phyloP scores from a whole-genome alignment of 2,888 invertebrate genomes.

The Epiblema foenella region DNA sequence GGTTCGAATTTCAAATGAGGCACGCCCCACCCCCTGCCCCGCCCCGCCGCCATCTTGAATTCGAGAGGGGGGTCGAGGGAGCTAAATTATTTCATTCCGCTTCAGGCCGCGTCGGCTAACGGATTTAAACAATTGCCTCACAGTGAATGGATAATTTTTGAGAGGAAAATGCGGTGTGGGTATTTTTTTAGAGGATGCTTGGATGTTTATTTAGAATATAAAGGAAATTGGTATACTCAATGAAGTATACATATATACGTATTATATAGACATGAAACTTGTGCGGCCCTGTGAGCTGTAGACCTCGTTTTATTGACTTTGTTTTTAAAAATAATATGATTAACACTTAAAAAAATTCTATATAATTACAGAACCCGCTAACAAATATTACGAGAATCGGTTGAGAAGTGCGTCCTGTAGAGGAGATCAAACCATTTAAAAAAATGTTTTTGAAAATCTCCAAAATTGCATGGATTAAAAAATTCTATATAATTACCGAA shows the following conservation, averaged over 20 bases:
- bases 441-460: too few species aligned
- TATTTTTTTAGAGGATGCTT: conserved; percentile 66
- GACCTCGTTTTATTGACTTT: too few species aligned
- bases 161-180: conserved; percentile 76
- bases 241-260: not conserved
- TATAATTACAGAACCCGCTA: too few species aligned
- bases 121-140: conserved; percentile 85
- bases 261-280: too few species aligned
- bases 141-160: conserved; percentile 83
- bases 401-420: too few species aligned
- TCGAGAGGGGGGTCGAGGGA: conserved; percentile 68
- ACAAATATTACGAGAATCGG: too few species aligned
- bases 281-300: too few species aligned
- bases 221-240: not conserved
- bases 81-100: conserved; percentile 84
- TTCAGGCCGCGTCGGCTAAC: conserved; percentile 80
- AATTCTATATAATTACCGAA: too few species aligned
- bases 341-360: too few species aligned
- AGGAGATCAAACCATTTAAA: too few species aligned
- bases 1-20: conserved; percentile 84
- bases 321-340: too few species aligned
- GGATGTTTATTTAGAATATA: conserved; percentile 15
- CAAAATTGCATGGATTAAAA: too few species aligned
- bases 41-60: conserved; percentile 83
- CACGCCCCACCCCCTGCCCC: conserved; percentile 79